phyloP scores from a whole-genome alignment of 2,113 vertebrate genomes.

The Alligator sinensis region DNA sequence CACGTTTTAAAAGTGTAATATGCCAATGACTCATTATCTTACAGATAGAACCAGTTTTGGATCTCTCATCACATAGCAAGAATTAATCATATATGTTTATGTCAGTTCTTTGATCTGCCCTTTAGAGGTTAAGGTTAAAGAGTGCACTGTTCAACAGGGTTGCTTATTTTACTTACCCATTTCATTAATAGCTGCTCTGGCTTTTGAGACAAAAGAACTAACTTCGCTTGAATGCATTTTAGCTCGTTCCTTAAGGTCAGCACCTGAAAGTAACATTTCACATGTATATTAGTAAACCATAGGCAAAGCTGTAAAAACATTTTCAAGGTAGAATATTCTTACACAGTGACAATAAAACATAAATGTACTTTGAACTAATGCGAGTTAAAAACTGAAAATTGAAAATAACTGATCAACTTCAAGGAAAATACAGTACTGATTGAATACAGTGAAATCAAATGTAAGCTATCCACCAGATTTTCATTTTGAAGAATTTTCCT shows the following conservation, averaged over 20 bases:
- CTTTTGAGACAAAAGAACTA: conserved; percentile 93
- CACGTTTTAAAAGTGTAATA: background rate
- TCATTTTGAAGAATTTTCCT: background rate
- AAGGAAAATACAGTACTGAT: conserved; percentile 34
- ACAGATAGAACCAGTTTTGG: background rate
- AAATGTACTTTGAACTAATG: background rate
- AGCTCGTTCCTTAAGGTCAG: conserved; percentile 95
- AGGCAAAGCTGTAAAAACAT: background rate
- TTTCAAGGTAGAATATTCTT: background rate
- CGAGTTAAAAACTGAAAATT: background rate
- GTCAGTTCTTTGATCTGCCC: background rate
- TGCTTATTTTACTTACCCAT: conserved; percentile 84
- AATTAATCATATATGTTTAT: background rate
- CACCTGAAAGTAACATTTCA: conserved; percentile 84
- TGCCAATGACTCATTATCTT: background rate
- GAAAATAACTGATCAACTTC: conserved; percentile 12
- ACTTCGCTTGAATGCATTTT: conserved; percentile 97
- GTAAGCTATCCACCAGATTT: background rate
- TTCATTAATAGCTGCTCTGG: conserved; percentile 92
- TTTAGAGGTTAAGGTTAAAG: background rate
- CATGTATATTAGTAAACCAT: conserved; percentile 33
- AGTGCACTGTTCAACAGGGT: background rate
- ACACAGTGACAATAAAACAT: background rate
- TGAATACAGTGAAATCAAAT: background rate
- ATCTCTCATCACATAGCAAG: background rate